A percentile compares a stretch with the other conserved stretches of the same genome.
Conservation (phyloP, 2,797 vertebrate genomes). For the Adrianichthys oophorus region DNA sequence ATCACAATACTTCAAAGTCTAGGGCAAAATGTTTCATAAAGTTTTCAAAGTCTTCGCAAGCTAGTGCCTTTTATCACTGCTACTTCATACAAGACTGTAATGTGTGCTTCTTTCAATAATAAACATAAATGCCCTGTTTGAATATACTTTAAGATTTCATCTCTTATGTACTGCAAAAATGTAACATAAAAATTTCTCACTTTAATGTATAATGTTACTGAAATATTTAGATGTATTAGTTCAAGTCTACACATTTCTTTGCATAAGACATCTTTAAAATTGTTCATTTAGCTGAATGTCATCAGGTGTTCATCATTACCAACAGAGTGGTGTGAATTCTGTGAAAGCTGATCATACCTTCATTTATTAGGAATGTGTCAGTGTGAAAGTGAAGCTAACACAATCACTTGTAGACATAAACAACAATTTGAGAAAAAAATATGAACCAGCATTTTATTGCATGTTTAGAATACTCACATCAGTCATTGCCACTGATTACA, state of each 20-base stretch:
- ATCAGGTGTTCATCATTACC: too few relatives aligned
- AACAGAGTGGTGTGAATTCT: background rate
- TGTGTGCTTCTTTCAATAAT: too few relatives aligned
- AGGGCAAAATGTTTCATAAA: too few relatives aligned
- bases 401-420: too few relatives aligned
- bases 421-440: constrained; percentile 62
- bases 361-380: constrained; percentile 88
- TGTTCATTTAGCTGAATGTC: background rate
- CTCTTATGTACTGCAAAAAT: constrained; percentile 48
- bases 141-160: constrained; percentile 46
- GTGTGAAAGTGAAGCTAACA: too few relatives aligned
- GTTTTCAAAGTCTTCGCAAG: too few relatives aligned
- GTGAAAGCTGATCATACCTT: constrained; percentile 74
- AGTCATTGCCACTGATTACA: constrained; percentile 92
- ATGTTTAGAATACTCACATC: constrained; percentile 95
- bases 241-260: constrained; percentile 10
- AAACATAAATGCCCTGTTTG: too few relatives aligned
- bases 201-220: constrained; percentile 24
- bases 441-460: constrained; percentile 99
- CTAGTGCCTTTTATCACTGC: too few relatives aligned
- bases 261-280: constrained; percentile 29
- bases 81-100: too few relatives aligned
- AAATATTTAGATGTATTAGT: constrained; percentile 29
- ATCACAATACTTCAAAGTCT: too few relatives aligned
- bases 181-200: constrained; percentile 50